Percentiles rank a stretch among this genome's conserved stretches.
phyloP scores from a whole-genome alignment of 2,113 vertebrate genomes.

The Donacobius atricapilla region DNA sequence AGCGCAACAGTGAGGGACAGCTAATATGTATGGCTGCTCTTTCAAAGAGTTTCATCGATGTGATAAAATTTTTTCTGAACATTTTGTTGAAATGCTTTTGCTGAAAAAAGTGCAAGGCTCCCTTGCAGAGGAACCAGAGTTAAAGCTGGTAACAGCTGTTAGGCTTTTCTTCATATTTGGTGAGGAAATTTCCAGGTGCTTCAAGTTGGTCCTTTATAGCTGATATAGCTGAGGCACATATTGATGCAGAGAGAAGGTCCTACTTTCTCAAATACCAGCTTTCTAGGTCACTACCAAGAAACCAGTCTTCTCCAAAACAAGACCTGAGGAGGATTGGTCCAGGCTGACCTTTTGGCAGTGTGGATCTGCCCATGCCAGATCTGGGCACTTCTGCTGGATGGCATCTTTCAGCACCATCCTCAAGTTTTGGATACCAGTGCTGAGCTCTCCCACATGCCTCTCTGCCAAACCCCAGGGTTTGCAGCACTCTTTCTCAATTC shows the following conservation, averaged over 20 bases:
- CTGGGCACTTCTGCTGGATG: background rate
- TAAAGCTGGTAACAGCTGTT: background rate
- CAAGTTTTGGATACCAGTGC: background rate
- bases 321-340: accelerated
- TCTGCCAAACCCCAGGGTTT: accelerated
- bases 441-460: background rate
- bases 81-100: background rate
- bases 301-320: background rate
- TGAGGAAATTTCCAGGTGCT: background rate
- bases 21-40: background rate
- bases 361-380: background rate
- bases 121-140: background rate
- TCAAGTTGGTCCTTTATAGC: background rate
- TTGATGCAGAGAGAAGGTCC: background rate
- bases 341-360: background rate
- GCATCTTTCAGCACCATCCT: background rate
- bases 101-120: background rate
- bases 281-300: background rate
- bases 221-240: background rate
- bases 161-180: background rate
- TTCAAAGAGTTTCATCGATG: background rate
- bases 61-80: background rate
- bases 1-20: background rate
- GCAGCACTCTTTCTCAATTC: background rate
- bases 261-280: background rate